These are phyloP conservation scores for Euura saliciscinereae DNA, from an alignment of 1,140 invertebrate species.

Conservation along the genomic window DNA sequence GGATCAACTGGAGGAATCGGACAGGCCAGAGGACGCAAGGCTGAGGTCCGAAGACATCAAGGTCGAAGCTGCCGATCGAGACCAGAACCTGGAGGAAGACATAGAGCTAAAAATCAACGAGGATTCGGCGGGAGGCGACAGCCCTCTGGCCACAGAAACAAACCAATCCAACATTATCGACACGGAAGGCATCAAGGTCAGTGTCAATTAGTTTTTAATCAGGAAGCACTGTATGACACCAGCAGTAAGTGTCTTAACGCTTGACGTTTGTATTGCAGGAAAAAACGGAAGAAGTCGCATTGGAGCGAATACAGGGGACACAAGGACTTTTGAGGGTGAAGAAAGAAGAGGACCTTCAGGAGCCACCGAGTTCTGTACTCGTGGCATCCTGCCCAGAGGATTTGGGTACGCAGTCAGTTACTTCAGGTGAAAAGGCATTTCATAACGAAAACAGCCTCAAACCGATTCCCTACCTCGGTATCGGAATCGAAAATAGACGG, in stretches of 20 bases:
- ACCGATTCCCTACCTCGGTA: background rate
- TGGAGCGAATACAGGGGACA: constrained; percentile 51
- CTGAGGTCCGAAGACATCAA: background rate
- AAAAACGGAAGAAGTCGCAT: constrained; percentile 45
- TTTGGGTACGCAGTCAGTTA: constrained; percentile 20
- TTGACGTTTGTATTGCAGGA: constrained; percentile 29
- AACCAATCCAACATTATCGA: constrained; percentile 46
- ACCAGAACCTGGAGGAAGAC: constrained; percentile 36
- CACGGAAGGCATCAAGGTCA: constrained; percentile 52
- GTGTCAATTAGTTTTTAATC: background rate
- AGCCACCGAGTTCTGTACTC: constrained; percentile 40
- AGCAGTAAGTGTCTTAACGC: too few species aligned
- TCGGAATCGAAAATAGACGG: constrained; percentile 40
- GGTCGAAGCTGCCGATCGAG: constrained; percentile 30
- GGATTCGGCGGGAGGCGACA: constrained; percentile 29
- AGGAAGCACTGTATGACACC: too few species aligned
- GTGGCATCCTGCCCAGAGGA: constrained; percentile 35
- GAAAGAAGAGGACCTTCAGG: constrained; percentile 57
- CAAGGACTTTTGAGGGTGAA: constrained; percentile 56
- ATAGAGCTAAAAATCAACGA: constrained; percentile 44
- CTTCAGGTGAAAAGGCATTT: constrained; percentile 14
- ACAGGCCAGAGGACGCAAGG: constrained; percentile 55
- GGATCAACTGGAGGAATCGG: constrained; percentile 46
- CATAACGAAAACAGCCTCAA: background rate
- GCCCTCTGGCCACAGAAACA: constrained; percentile 42